Base-by-base conservation (phyloP, 2,113 vertebrate species). In the Pluvialis apricaria region DNA sequence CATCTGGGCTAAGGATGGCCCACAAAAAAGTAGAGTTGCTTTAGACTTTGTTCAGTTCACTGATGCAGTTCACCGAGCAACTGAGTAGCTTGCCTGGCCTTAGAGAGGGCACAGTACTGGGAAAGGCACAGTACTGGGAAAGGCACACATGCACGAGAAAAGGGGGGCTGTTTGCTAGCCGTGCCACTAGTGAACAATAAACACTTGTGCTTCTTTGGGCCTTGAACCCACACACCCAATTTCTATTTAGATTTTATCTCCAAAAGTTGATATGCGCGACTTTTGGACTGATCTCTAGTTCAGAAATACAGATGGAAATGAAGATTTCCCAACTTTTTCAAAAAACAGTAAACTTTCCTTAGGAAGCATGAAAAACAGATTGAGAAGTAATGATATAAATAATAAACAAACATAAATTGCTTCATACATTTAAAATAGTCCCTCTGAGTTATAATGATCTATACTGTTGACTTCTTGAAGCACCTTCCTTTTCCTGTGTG, bases 401-500 rank as follows among this genome's bases (percentile, higher is more conserved):
- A 64, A 58, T 65, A 94, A 95, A 90, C 28, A 83, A 68, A 64
- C 75, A 86, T 78, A 94, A 96, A 90, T 78, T 52, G 80, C 68
- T 95, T 84, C 81, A 61, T 38, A 58, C 16, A 88, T 90, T 87
- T 88, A 38, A 89, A 97, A 90, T 36, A 91, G 65, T 80, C 32
- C 49, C 22, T 84, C 55, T 28, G 45, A 82, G 82, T 80, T 80
- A 55, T 47, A 86, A 81, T 40, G 68, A 91, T 52, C 82, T 68
- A 92, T 51, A 92, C 60, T 77, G 86, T 75, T 90, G 96, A 93
- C 90, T 95, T 84, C 54, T 94, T 79, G 73, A 95, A 96, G 92
- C 89, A 95, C 61, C 82, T 97, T 96, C 85, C 86, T 85, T 76
- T 95, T 96, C 86, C 94, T 96, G 82, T 93, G 81, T 90, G 85